Percentiles rank a stretch among this genome's conserved stretches.
These are phyloP conservation scores for Drosophila heteroneura DNA, from an alignment of 2,888 invertebrate genomes.

Conservation along the genomic window DNA sequence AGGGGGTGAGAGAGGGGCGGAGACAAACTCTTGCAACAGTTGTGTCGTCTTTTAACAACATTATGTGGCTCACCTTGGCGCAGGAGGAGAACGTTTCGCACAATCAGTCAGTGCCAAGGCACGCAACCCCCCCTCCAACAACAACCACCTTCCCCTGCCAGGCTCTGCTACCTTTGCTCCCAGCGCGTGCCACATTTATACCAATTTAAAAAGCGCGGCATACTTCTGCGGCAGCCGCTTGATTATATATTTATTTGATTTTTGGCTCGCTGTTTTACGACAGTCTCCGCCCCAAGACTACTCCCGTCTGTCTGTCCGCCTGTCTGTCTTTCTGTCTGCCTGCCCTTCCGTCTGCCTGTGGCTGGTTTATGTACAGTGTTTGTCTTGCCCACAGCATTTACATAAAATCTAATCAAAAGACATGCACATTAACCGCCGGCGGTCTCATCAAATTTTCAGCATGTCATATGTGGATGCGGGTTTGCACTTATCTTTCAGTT, in stretches of 20 bases:
- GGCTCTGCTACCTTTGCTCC: constrained; percentile 21
- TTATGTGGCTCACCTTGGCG: constrained; percentile 49
- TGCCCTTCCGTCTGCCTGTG: constrained; percentile 3
- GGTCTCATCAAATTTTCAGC: constrained; percentile 74
- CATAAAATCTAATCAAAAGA: constrained; percentile 80
- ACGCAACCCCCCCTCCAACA: not conserved
- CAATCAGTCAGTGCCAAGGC: constrained; percentile 54
- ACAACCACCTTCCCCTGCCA: not conserved
- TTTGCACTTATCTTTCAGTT: constrained; percentile 54
- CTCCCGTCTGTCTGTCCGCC: not conserved
- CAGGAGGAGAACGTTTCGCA: constrained; percentile 16
- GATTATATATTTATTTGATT: constrained; percentile 80
- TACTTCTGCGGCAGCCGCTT: constrained; percentile 63
- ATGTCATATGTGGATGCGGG: constrained; percentile 35
- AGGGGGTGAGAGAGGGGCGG: constrained; percentile 30
- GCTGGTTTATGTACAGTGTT: constrained; percentile 55
- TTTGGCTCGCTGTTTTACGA: constrained; percentile 56
- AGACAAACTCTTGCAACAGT: constrained; percentile 43
- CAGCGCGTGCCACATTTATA: constrained; percentile 73
- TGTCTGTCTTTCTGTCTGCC: not conserved
- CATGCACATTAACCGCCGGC: constrained; percentile 72
- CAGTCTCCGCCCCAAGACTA: constrained; percentile 3
- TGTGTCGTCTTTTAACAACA: constrained; percentile 50
- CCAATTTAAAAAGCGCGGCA: constrained; percentile 72
- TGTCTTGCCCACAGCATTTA: constrained; percentile 69